phyloP scores from a whole-genome alignment of 64 coral and sea anemone genomes.

The Stichodactyla helianthus region DNA sequence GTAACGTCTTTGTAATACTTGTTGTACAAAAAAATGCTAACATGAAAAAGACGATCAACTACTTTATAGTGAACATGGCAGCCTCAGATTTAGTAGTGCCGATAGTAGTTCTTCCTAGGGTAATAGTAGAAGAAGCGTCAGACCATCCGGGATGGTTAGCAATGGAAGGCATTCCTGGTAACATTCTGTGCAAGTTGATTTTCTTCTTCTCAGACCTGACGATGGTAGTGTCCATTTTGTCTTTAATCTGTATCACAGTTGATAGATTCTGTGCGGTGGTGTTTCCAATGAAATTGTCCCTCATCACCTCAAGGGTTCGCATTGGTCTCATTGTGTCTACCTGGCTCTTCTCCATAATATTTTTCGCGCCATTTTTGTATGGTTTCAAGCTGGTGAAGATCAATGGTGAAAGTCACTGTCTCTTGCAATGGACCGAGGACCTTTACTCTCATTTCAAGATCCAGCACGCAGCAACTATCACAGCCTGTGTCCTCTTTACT shows the following conservation, averaged over 20 bases:
- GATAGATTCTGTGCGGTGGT: conserved; percentile 42
- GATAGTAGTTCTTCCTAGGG: conserved; percentile 28
- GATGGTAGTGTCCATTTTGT: conserved; percentile 11
- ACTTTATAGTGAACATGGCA: conserved; percentile 38
- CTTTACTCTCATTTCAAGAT: not conserved
- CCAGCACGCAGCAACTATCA: not conserved
- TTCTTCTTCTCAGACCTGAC: conserved; percentile 31
- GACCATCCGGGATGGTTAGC: not conserved
- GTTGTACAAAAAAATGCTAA: conserved; percentile 23
- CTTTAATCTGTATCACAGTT: not conserved
- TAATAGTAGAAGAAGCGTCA: conserved; percentile 10
- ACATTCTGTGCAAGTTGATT: conserved; percentile 19
- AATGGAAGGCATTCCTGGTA: conserved; percentile 4
- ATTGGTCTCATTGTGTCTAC: not conserved
- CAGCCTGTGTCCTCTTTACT: conserved; percentile 22
- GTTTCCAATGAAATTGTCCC: conserved; percentile 17
- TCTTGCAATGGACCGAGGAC: not conserved
- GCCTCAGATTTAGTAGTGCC: conserved; percentile 31
- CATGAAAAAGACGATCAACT: conserved; percentile 40
- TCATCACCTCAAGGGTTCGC: conserved; percentile 16
- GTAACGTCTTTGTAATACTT: conserved; percentile 23
- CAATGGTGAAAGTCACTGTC: not conserved
- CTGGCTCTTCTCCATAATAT: not conserved
- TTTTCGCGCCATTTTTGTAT: conserved; percentile 21
- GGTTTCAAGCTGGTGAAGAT: not conserved